Evolutionary conservation across 2,888 invertebrate genomes (phyloP), one percentile per base, ranked within the genome.

Genomic region (Abscondita cerata): DNA sequence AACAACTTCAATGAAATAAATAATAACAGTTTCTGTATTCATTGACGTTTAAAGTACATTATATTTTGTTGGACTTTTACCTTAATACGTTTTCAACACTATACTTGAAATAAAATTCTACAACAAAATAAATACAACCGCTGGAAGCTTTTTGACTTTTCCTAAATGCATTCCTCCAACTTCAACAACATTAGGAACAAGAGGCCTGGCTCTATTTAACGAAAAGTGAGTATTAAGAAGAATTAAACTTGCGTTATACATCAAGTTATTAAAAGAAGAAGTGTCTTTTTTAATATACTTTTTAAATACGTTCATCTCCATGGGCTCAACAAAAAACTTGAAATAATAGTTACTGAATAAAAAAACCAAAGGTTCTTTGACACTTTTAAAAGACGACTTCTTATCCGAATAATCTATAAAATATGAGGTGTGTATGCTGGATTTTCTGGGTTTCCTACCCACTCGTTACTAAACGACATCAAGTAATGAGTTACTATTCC

Each of bases 101-200:
- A n/a, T n/a, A n/a, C n/a, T n/a, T n/a, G n/a, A n/a, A n/a, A n/a
- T n/a, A n/a, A n/a, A n/a, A n/a, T n/a, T n/a, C n/a, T n/a, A n/a
- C n/a, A n/a, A n/a, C n/a, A n/a, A n/a, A n/a, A n/a, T n/a, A n/a
- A n/a, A 15, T 11, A 52, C 57, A 56, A 75, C 74, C 67, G 67
- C 13, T 18, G 76, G 74, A 48, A 75, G 38, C 9, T 20, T 40
- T 34, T 71, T 70, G 3, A 55, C 73, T 40, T 78, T 74, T 60
- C 76, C 74, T 16, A 85, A 74, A 75, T 85, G 84, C 54, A 85
- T 77, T 18, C 85, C 85, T 33, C 83, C 84, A 4, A 85, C 80
- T 75, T 85, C 84, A 1, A 84, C 78, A 11, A 83, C 73, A 18
- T 78, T 78, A 0, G 85, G 84, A 18, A 82, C 80, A 20, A 81